Evolutionary conservation across 2,113 vertebrate genomes (phyloP).

Genomic region (Gasterosteus nipponicus): DNA sequence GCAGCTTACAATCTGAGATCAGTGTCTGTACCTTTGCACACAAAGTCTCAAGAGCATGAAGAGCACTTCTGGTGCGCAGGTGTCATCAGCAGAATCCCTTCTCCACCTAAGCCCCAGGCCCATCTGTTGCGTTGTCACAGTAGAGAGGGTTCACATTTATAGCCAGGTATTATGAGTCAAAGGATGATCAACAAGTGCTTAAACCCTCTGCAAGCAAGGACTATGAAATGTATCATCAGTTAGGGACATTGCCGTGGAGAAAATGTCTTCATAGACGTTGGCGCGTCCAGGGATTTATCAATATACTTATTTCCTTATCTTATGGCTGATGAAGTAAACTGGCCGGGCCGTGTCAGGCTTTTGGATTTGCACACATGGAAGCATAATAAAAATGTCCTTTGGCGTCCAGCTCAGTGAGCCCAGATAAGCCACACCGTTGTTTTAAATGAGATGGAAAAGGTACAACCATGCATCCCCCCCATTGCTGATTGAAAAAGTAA

Average conservation of each 20-base stretch:
- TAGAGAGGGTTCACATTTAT: constrained; percentile 28
- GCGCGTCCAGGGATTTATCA: background rate
- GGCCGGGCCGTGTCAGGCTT: constrained; percentile 13
- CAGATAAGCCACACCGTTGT: background rate
- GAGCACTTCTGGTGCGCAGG: constrained; percentile 43
- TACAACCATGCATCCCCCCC: background rate
- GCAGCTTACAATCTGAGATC: constrained; percentile 42
- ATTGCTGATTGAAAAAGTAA: constrained; percentile 59
- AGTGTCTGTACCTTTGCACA: constrained; percentile 5
- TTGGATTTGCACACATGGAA: constrained; percentile 48
- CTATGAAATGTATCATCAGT: background rate
- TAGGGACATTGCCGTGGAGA: background rate
- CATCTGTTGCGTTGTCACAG: constrained; percentile 70
- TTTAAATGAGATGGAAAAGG: background rate
- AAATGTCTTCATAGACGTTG: constrained; percentile 4
- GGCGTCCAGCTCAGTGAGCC: constrained; percentile 22
- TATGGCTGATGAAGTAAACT: constrained; percentile 29
- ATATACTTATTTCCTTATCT: constrained; percentile 14
- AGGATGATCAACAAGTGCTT: constrained; percentile 40
- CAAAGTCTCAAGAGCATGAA: constrained; percentile 26
- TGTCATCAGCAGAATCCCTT: constrained; percentile 52
- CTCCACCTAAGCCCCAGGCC: constrained; percentile 40
- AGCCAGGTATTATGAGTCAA: constrained; percentile 27
- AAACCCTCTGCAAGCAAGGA: constrained; percentile 1
- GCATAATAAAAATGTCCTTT: constrained; percentile 58